These are phyloP conservation scores for Fukomys damarensis DNA, from an alignment of 2,113 vertebrate species.

Conservation along the genomic window DNA sequence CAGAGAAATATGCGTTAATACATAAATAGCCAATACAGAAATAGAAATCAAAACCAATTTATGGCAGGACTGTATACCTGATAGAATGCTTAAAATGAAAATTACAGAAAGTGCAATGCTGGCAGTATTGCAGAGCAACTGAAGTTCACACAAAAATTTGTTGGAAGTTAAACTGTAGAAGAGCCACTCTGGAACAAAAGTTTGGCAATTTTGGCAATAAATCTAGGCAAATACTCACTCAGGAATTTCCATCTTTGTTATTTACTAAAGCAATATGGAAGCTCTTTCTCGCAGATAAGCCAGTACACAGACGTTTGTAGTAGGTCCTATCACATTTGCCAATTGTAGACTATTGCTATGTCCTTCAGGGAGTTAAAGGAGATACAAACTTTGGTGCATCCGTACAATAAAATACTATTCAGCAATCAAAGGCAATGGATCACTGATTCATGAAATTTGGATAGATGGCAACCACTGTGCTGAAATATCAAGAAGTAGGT, in stretches of 20 bases:
- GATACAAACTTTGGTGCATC: neutral
- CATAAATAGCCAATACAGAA: neutral
- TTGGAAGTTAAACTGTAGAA: neutral
- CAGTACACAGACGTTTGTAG: neutral
- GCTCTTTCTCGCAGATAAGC: neutral
- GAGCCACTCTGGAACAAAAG: neutral
- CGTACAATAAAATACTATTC: neutral
- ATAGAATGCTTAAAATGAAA: neutral
- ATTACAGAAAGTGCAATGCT: neutral
- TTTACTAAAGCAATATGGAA: neutral
- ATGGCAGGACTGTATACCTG: neutral
- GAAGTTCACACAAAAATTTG: neutral
- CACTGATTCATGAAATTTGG: neutral
- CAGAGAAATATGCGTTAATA: neutral
- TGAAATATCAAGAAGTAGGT: neutral
- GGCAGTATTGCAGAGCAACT: neutral
- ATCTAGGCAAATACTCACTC: neutral
- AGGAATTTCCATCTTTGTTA: neutral
- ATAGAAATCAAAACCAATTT: neutral
- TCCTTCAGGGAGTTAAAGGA: no score
- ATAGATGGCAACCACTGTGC: neutral
- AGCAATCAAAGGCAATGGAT: neutral
- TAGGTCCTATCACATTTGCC: neutral
- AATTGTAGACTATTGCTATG: neutral
- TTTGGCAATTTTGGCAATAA: neutral